Conservation (phyloP, 2,113 vertebrate species). For the Sphyrna mokarran region DNA sequence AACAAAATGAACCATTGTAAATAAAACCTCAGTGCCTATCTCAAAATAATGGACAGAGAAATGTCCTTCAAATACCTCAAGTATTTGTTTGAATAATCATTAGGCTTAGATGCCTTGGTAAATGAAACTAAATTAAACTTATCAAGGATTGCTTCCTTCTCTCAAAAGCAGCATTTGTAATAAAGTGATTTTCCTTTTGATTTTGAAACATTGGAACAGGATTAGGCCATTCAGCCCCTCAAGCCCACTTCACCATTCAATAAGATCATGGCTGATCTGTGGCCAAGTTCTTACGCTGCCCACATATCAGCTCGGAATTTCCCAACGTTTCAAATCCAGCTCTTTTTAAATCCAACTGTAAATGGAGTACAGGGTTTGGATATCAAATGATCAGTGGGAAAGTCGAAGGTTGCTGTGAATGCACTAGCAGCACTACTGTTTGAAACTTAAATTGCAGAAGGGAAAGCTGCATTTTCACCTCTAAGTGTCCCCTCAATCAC, state of each 20-base stretch:
- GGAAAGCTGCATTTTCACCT: not conserved
- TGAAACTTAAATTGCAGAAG: not conserved
- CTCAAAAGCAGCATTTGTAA: not conserved
- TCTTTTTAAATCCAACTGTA: not conserved
- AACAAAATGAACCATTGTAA: not conserved
- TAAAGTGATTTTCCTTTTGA: not conserved
- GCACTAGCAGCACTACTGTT: not conserved
- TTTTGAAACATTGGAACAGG: not conserved
- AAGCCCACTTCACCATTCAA: too few relatives aligned
- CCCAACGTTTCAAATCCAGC: not conserved
- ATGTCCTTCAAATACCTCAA: not conserved
- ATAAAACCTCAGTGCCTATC: not conserved
- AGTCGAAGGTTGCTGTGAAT: not conserved
- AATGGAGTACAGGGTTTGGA: not conserved
- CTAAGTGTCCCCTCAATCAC: not conserved
- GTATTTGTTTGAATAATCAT: not conserved
- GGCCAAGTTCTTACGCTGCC: not conserved
- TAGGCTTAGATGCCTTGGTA: not conserved
- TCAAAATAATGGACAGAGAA: not conserved
- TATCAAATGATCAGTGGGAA: not conserved
- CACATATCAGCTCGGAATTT: not conserved
- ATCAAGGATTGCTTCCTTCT: not conserved
- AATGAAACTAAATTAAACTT: too few relatives aligned
- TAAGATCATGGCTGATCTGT: too few relatives aligned
- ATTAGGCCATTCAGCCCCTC: too few relatives aligned